Evolutionary conservation across 2,888 invertebrate genomes (phyloP).

Genomic region (Phengaris arion): DNA sequence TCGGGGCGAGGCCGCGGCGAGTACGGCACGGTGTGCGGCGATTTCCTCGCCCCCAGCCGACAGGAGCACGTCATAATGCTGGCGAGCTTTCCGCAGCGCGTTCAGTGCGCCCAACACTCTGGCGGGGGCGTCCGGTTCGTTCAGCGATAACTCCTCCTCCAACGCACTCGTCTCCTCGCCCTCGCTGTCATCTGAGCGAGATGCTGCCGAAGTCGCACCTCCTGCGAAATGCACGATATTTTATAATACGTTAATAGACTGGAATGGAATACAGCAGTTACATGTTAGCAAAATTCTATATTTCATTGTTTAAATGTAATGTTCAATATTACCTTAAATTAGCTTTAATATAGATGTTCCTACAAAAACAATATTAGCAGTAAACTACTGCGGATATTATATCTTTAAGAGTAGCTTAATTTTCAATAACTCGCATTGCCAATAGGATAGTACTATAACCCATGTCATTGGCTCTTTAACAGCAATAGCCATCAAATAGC

Average conservation of each 20-base stretch:
- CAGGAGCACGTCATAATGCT: slow-evolving; percentile 92
- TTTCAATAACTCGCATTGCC: too few relatives aligned
- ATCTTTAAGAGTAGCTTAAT: background rate
- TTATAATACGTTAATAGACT: background rate
- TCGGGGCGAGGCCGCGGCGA: slow-evolving; percentile 88
- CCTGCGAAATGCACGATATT: slow-evolving; percentile 31
- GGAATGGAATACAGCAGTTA: background rate
- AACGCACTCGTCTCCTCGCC: slow-evolving; percentile 52
- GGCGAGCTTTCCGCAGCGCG: slow-evolving; percentile 89
- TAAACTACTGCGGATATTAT: background rate
- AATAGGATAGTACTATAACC: background rate
- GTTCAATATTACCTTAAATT: too few relatives aligned
- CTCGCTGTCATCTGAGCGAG: slow-evolving; percentile 52
- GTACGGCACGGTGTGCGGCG: slow-evolving; percentile 87
- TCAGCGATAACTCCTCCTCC: slow-evolving; percentile 72
- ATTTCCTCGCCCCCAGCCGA: slow-evolving; percentile 82
- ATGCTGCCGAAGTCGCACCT: slow-evolving; percentile 44
- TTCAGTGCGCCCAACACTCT: slow-evolving; percentile 84
- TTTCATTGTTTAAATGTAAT: background rate
- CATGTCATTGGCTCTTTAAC: background rate
- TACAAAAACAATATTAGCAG: background rate
- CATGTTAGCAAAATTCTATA: background rate
- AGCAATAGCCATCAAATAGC: background rate
- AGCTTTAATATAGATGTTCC: background rate
- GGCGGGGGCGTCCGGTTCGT: slow-evolving; percentile 79